phyloP scores from a whole-genome alignment of 2,113 vertebrate species.

The Copsychus sechellarum region DNA sequence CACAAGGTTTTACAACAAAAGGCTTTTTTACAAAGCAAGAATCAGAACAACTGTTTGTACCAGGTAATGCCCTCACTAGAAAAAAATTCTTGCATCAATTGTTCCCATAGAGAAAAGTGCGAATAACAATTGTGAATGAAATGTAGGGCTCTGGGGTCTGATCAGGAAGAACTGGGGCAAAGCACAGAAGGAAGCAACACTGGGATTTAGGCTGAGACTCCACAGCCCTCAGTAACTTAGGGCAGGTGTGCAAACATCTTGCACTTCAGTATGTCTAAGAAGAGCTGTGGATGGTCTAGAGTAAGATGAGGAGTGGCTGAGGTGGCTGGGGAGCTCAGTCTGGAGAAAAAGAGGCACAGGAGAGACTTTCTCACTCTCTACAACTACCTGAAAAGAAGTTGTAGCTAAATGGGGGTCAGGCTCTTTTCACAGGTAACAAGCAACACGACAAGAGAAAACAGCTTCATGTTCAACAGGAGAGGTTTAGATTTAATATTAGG shows the following conservation, averaged over 20 bases:
- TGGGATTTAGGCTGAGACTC: background rate
- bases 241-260: background rate
- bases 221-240: background rate
- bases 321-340: background rate
- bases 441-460: background rate
- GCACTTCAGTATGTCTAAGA: background rate
- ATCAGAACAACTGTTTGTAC: background rate
- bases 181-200: background rate
- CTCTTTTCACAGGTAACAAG: background rate
- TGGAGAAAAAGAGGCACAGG: background rate
- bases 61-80: background rate
- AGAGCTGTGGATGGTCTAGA: background rate
- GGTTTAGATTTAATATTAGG: background rate
- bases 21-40: background rate
- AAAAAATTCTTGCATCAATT: background rate
- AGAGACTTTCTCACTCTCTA: background rate
- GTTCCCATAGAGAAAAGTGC: background rate
- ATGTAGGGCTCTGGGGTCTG: background rate
- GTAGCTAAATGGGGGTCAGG: background rate
- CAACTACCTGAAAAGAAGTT: background rate
- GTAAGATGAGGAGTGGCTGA: background rate
- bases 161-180: background rate
- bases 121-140: background rate
- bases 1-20: constrained; percentile 7
- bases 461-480: background rate